Base-by-base conservation (phyloP, 2,797 vertebrate genomes). In the Pantherophis alleghaniensis region DNA sequence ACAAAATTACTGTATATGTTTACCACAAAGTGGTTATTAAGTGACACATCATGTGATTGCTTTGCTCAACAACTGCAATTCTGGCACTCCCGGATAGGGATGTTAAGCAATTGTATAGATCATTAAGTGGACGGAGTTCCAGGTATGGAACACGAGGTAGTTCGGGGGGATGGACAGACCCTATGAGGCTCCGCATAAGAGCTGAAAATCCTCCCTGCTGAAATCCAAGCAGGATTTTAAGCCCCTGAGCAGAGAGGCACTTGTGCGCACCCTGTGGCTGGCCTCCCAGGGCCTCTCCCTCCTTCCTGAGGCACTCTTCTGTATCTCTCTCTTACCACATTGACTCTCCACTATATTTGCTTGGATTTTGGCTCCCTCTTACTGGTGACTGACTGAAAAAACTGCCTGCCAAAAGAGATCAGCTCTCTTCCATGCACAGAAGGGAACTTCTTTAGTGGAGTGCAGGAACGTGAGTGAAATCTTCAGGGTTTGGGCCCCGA, bases 161-260 rank as follows among this genome's bases (percentile, higher is more conserved):
- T 13, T n/a, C 2, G 26, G 4, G 4, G 61, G 11, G 12, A 26
- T 0, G 61, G 4, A 4, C 51, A 0, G 5, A 63, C 26, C 26
- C 11, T 28, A 66, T 66, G 61, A 63, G 61, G 26, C 26, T 63
- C 61, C 26, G 4, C 11, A 13, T n/a, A 63, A n/a, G 24, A 61
- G 12, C 4, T 66, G 61, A 66, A 63, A 63, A 63, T 63, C 26
- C 11, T 63, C 61, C 61, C 26, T 63, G 26, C 26, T 63, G 61
- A 63, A 66, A 14, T 66, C 28, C 61, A 66, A n/a, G 61, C 12
- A 66, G 61, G 61, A n/a, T 66, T 66, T 66, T 66, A 66, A 66
- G 28, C 12, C 12, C 26, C 61, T 66, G 26, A 66, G 61, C 61
- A 66, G 61, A 66, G 28, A 66, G 61, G 12, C 11, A n/a, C 61